Base-by-base conservation (phyloP, 2,797 vertebrate species). In the Rhinophrynus dorsalis region DNA sequence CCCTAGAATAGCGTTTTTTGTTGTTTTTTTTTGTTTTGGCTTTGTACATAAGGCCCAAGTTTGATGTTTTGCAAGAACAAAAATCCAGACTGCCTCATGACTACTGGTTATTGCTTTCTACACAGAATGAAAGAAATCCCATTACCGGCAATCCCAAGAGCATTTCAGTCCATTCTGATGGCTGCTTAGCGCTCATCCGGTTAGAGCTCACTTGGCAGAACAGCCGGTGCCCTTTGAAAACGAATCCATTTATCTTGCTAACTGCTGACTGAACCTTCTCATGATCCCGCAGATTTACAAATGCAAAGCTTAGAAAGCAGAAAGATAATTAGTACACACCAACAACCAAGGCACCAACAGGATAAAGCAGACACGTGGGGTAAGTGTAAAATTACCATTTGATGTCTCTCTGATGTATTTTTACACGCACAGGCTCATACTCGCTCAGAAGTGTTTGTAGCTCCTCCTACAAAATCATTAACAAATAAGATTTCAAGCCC, bases 191-290 rank as follows among this genome's bases (percentile, higher is more conserved):
- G 20, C 12, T 29, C 8, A 12, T n/a, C 24, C 12, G 24, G 13
- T 13, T 33, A 13, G 3, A 3, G 8, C 26, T 6, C 5, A 24
- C 7, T 23, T 35, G 37, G 17, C 60, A 24, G 2, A 23, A 23
- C 9, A 79, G 32, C 0, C 9, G 60, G 6, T 17, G 37, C 38
- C 35, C 42, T 0, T 13, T 60, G 13, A 29, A 27, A 13, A 38
- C 26, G 9, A 9, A 47, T 1, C 75, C 55, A 1, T 64, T 68
- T 35, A 70, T 45, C 3, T 30, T 27, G 59, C 8, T 38, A 18
- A 74, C 2, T 0, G 57, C 67, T 0, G 54, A 35, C 0, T 27
- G 61, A 2, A 47, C 70, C 0, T 38, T 24, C 30, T 68, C 26
- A 0, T 9, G 0, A 0, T 58, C 58, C 17, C 55, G 47, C 57